A percentile compares a stretch with the other conserved stretches of the same genome.
Evolutionary conservation across 30 jellyfish, hydroid and myxozoan species (phyloP).

Genomic region (Aurelia aurita): DNA sequence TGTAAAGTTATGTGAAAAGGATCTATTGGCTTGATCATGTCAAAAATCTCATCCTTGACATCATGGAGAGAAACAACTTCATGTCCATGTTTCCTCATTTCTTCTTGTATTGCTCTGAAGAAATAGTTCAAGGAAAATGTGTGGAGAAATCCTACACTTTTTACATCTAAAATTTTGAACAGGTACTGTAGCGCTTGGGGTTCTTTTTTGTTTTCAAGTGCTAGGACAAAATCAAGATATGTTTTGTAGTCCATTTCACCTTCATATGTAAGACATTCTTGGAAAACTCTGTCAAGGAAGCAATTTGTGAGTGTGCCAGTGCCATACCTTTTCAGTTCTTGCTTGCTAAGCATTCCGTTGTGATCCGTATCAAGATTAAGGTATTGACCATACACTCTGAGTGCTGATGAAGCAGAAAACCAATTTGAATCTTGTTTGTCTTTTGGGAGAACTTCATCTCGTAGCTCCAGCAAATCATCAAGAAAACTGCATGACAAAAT

Average conservation of each 20-base stretch:
- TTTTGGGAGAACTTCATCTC: conserved; percentile 95
- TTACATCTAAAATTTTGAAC: conserved; percentile 90
- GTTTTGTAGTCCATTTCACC: conserved; percentile 99
- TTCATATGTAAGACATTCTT: conserved; percentile 98
- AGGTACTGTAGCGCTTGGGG: conserved; percentile 97
- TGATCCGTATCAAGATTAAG: conserved; percentile 96
- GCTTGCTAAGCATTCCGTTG: conserved; percentile 97
- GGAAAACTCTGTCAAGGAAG: conserved; percentile 92
- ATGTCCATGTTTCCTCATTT: conserved; percentile 96
- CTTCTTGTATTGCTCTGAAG: conserved; percentile 93
- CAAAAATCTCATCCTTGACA: conserved; percentile 97
- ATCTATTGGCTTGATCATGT: conserved; percentile 91
- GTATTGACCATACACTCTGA: conserved; percentile 98
- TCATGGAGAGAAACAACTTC: conserved; percentile 89
- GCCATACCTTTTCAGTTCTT: conserved; percentile 94
- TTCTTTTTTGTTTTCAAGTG: conserved; percentile 95
- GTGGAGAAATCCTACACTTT: conserved; percentile 83
- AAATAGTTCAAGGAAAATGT: conserved; percentile 94
- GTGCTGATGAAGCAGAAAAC: conserved; percentile 99
- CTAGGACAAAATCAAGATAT: conserved; percentile 96
- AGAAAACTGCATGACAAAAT: conserved; percentile 95
- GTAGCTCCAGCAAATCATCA: conserved; percentile 94
- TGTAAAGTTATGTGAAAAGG: conserved; percentile 84
- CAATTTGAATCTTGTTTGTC: conserved; percentile 98
- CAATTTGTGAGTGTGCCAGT: conserved; percentile 94